Conservation (phyloP, 2,888 invertebrate genomes). For the Torymus tubicola region DNA sequence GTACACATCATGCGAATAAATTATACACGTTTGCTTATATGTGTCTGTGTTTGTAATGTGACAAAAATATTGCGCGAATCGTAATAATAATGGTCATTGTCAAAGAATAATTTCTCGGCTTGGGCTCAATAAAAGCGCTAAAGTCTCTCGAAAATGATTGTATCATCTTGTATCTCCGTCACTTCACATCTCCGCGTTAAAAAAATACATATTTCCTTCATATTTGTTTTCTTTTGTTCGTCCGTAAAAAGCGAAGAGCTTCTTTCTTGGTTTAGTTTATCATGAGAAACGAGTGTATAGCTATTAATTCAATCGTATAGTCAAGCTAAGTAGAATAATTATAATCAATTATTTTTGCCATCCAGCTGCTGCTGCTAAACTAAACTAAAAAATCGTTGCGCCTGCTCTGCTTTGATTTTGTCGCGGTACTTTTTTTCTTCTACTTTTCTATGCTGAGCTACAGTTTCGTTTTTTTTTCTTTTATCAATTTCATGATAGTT, state of each 20-base stretch:
- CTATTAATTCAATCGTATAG: neutral
- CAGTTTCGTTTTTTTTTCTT: neutral
- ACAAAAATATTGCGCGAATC: conserved; percentile 29
- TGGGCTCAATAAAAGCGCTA: conserved; percentile 29
- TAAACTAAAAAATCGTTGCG: conserved; percentile 22
- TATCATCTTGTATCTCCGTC: neutral
- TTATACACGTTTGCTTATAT: too few relatives aligned
- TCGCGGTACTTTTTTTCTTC: neutral
- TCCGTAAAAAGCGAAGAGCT: conserved; percentile 25
- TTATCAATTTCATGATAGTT: conserved; percentile 26
- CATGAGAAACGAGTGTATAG: conserved; percentile 6
- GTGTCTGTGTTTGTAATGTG: neutral
- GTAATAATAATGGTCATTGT: conserved; percentile 25
- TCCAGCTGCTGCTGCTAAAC: neutral
- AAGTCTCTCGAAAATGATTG: conserved; percentile 30
- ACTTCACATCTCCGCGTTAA: neutral
- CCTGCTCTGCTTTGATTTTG: conserved; percentile 21
- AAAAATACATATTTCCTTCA: neutral
- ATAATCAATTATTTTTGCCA: too few relatives aligned
- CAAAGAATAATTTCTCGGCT: conserved; percentile 37
- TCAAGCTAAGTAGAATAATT: too few relatives aligned
- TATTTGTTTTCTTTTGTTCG: conserved; percentile 17
- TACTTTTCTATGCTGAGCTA: neutral
- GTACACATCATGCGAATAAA: neutral
- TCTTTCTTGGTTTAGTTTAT: neutral